Conservation (phyloP, 1,140 invertebrate species). For the Condylostylus longicornis region DNA sequence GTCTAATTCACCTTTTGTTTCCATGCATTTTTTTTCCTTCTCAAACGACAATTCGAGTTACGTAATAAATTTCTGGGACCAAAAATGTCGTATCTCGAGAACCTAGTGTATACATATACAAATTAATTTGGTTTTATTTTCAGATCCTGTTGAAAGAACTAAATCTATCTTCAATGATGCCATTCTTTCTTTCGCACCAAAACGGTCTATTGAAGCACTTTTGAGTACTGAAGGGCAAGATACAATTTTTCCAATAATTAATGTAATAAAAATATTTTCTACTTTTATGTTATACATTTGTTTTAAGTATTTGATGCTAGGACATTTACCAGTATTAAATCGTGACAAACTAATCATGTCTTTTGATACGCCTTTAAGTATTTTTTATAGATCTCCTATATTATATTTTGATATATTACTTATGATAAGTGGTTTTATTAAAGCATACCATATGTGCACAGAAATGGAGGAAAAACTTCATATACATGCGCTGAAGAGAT, state of each 20-base stretch:
- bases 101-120: too few species aligned
- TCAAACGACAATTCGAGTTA: too few species aligned
- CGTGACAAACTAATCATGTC: slow-evolving; percentile 43
- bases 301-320: slow-evolving; percentile 45
- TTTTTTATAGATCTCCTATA: slow-evolving; percentile 41
- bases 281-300: slow-evolving; percentile 42
- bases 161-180: too few species aligned
- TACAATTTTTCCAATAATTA: slow-evolving; percentile 31
- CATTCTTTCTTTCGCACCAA: slow-evolving; percentile 39
- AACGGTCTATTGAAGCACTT: slow-evolving; percentile 24
- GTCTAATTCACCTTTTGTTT: too few species aligned
- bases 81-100: too few species aligned
- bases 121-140: too few species aligned
- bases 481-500: slow-evolving; percentile 40
- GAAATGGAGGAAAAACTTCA: slow-evolving; percentile 36
- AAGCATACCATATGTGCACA: slow-evolving; percentile 41
- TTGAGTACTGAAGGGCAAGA: slow-evolving; percentile 8
- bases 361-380: slow-evolving; percentile 40
- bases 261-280: slow-evolving; percentile 42
- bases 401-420: slow-evolving; percentile 50
- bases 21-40: too few species aligned
- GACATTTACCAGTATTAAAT: slow-evolving; percentile 44
- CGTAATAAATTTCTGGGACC: too few species aligned
- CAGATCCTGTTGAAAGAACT: too few species aligned
- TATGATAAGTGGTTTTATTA: slow-evolving; percentile 45